These are phyloP conservation scores for Uromys caudimaculatus DNA, from an alignment of 2,797 vertebrate genomes.

Conservation along the genomic window DNA sequence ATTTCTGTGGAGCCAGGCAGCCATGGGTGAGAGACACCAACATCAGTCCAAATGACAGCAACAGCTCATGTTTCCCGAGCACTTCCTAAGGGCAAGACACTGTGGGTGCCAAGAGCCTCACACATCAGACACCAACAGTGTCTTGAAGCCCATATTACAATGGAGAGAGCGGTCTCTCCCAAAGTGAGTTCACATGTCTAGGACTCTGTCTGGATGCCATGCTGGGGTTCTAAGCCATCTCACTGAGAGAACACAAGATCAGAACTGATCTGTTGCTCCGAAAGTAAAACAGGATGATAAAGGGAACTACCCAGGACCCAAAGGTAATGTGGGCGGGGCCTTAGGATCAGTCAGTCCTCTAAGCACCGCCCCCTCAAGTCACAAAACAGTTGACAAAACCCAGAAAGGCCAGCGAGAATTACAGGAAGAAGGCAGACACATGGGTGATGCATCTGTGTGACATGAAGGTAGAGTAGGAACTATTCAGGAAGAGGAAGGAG, in stretches of 20 bases:
- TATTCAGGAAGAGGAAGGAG: not conserved
- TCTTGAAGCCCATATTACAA: accelerated
- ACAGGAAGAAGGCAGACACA: not conserved
- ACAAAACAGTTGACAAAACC: not conserved
- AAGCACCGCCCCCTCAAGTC: not conserved
- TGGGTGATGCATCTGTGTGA: not conserved
- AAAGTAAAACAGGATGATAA: not conserved
- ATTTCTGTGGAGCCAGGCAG: not conserved
- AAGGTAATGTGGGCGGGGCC: accelerated
- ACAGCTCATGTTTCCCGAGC: not conserved
- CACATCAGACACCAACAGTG: not conserved
- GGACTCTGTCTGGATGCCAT: not conserved
- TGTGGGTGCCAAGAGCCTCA: not conserved
- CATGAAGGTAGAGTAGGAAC: not conserved
- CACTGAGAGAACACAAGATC: accelerated
- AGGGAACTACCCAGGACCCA: not conserved
- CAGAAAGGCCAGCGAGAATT: not conserved
- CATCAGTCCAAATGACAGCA: accelerated
- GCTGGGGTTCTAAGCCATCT: not conserved
- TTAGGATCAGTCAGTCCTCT: accelerated
- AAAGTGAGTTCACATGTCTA: not conserved
- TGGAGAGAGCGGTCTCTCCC: not conserved
- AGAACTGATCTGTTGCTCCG: not conserved
- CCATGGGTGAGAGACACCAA: not conserved
- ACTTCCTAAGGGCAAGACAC: no score